phyloP scores from a whole-genome alignment of 2,888 invertebrate species.

The Eucriotettix oculatus region DNA sequence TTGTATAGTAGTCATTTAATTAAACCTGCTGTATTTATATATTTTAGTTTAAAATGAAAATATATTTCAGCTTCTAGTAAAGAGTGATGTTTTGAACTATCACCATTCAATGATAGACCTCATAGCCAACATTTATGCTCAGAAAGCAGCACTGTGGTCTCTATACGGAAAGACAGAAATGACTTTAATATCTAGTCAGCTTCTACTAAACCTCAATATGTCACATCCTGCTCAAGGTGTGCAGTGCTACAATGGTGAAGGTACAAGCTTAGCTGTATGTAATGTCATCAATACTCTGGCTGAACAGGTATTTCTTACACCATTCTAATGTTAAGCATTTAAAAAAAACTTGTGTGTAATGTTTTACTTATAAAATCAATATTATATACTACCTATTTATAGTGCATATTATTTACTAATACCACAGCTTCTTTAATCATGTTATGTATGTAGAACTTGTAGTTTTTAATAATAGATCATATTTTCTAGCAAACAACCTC shows the following conservation, averaged over 20 bases:
- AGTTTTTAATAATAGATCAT: no score
- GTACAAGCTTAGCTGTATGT: conserved; percentile 51
- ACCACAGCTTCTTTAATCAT: not conserved
- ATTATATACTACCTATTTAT: not conserved
- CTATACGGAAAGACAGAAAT: conserved; percentile 78
- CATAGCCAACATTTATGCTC: conserved; percentile 60
- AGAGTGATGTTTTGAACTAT: conserved; percentile 73
- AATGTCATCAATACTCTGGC: conserved; percentile 42
- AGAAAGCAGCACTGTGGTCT: conserved; percentile 74
- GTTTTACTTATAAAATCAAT: not conserved
- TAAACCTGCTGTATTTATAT: not conserved
- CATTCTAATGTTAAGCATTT: not conserved
- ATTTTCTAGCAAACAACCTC: no score
- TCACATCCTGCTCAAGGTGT: conserved; percentile 21
- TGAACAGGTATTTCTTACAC: conserved; percentile 22
- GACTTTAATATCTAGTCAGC: conserved; percentile 62
- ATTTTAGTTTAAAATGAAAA: not conserved
- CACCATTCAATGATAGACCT: conserved; percentile 69
- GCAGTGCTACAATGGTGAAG: conserved; percentile 42
- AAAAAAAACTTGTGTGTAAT: not conserved
- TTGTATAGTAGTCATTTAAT: not conserved
- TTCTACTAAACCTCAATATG: conserved; percentile 59
- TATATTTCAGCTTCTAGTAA: conserved; percentile 50
- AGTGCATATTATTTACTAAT: not conserved
- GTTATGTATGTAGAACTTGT: no score